Evolutionary conservation across 2,888 invertebrate genomes (phyloP).

Genomic region (Schizaphis graminum): DNA sequence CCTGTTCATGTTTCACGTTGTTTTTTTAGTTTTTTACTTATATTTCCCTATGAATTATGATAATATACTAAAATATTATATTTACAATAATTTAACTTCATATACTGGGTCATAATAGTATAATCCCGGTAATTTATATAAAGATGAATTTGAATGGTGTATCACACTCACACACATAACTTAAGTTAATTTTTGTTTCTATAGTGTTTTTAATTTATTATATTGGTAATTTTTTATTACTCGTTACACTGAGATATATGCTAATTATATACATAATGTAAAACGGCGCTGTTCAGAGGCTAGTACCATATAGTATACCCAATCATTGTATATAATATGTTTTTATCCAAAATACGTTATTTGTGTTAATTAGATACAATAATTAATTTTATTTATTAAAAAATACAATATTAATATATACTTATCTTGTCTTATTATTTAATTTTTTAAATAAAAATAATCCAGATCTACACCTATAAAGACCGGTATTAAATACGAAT

Average conservation of each 20-base stretch:
- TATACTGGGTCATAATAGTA: background rate
- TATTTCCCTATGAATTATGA: background rate
- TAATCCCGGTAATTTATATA: background rate
- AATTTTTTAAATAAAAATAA: no score
- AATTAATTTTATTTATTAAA: no score
- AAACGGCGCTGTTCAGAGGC: no score
- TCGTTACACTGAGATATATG: background rate
- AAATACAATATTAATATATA: no score
- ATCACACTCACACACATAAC: background rate
- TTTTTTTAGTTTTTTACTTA: background rate
- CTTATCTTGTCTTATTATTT: no score
- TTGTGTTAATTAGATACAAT: no score
- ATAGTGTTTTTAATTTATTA: background rate
- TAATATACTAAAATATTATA: background rate
- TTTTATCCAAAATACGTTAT: no score
- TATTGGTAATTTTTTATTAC: background rate
- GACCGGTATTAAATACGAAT: no score
- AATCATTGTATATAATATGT: no score
- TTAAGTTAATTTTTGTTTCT: background rate
- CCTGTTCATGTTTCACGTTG: background rate
- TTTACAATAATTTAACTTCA: background rate
- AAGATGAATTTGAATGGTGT: background rate
- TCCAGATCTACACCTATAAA: no score
- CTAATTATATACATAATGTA: no score
- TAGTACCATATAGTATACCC: no score